Percentiles rank a stretch among this genome's conserved stretches.
These are phyloP conservation scores for Dinoponera quadriceps DNA, from an alignment of 1,140 invertebrate genomes.

Conservation along the genomic window DNA sequence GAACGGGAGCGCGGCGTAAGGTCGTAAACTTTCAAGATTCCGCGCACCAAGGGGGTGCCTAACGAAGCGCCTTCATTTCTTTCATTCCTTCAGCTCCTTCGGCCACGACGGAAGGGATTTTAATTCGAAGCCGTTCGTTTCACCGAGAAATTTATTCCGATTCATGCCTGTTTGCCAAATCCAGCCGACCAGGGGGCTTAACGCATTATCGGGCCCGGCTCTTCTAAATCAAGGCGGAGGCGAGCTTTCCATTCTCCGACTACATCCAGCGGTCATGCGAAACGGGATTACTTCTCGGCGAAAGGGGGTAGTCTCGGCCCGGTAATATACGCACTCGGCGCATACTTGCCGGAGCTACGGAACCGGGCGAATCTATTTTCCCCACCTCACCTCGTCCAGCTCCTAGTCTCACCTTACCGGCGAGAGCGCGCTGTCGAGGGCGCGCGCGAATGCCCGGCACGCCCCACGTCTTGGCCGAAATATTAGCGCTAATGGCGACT, in stretches of 20 bases:
- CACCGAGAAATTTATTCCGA: no score
- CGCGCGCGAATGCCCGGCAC: slow-evolving; percentile 47
- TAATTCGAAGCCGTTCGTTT: no score
- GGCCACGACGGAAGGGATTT: no score
- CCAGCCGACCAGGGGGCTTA: not conserved
- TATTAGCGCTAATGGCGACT: slow-evolving; percentile 71
- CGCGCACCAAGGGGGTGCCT: no score
- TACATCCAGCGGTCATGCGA: slow-evolving; percentile 41
- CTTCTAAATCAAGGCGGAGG: not conserved
- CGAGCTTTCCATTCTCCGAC: slow-evolving; percentile 34
- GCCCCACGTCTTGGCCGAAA: slow-evolving; percentile 64
- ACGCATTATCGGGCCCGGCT: slow-evolving; percentile 5
- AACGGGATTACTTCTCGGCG: slow-evolving; percentile 46
- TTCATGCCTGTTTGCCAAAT: slow-evolving; percentile 3
- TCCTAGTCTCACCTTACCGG: not conserved
- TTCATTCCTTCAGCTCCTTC: no score
- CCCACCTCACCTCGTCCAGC: no score
- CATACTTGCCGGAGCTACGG: slow-evolving; percentile 32
- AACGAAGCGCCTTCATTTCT: no score
- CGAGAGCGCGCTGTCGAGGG: not conserved
- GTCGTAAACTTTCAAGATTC: no score
- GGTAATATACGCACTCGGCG: slow-evolving; percentile 54
- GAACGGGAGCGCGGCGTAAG: no score
- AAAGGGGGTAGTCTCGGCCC: slow-evolving; percentile 30
- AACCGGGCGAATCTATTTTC: slow-evolving; percentile 37